Evolutionary conservation across 2,113 vertebrate species (phyloP).

Genomic region (Macaca fascicularis): T2T-MFA8v1.1 NC_088379.1:124336001-124336500

Average conservation of each 20-base stretch:
- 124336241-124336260: constrained; percentile 81
- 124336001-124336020: constrained; percentile 94
- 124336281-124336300: constrained; percentile 77
- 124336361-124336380: constrained; percentile 98
- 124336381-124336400: constrained; percentile 97
- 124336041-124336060: constrained; percentile 86
- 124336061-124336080: constrained; percentile 88
- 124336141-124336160: constrained; percentile 84
- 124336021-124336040: constrained; percentile 82
- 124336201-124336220: constrained; percentile 87
- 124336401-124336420: constrained; percentile 92
- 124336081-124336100: constrained; percentile 86
- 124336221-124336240: constrained; percentile 83
- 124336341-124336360: constrained; percentile 96
- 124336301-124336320: constrained; percentile 90
- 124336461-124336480: constrained; percentile 95
- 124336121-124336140: constrained; percentile 80
- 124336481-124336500: constrained; percentile 93
- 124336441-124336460: constrained; percentile 96
- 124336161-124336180: constrained; percentile 84
- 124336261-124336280: constrained; percentile 85
- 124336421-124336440: constrained; percentile 91
- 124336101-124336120: constrained; percentile 85
- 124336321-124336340: constrained; percentile 93
- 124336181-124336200: constrained; percentile 80